Base-by-base conservation (phyloP, 1,140 invertebrate genomes). In the Phymastichus coffea region DNA sequence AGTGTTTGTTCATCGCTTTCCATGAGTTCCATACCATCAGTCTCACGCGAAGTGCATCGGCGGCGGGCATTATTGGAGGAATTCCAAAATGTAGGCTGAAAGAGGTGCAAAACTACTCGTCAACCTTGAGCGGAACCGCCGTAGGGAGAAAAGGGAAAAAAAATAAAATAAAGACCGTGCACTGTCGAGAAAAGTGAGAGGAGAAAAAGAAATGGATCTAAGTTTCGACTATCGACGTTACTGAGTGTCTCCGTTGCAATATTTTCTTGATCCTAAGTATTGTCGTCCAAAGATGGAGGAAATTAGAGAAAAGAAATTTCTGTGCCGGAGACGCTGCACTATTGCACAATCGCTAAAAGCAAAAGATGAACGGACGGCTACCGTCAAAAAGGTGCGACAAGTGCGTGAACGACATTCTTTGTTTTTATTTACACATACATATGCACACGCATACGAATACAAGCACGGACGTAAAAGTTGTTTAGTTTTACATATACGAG, bases 321-420 rank as follows among this genome's bases (percentile, higher is more conserved):
- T 75, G 66, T 79, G 77, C 60, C 79, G 81, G 70, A 73, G 81
- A 68, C 81, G 82, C 66, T 79, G 79, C 2, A 77, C 78, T 8
- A 67, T 77, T 20, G 69, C 80, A 28, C 75, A 81, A 44, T 71
- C 80, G 28, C 74, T 82, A 48, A 62, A 62, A 52, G 74, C 81
- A 6, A 83, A 83, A 73, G 80, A 82, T 63, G 81, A 83, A 60
- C 74, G 80, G 26, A 72, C 78, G 49, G 80, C 79, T 19, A 80
- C 79, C n/a, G 76, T 80, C 30, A 81, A 82, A 66, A 82, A 82
- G 74, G 82, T 83, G 74, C 47, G 26, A 3, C 3, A 57, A 30
- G 14, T 23, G 23, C 20, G 26, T 30, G 12, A 49, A 25, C 12
- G 33, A 61, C 8, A 15, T 48, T 19, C 10, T 49, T 41, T 38